A percentile compares a stretch with the other conserved stretches of the same genome.
phyloP scores from a whole-genome alignment of 1,140 invertebrate species.

The Acromyrmex echinatior region DNA sequence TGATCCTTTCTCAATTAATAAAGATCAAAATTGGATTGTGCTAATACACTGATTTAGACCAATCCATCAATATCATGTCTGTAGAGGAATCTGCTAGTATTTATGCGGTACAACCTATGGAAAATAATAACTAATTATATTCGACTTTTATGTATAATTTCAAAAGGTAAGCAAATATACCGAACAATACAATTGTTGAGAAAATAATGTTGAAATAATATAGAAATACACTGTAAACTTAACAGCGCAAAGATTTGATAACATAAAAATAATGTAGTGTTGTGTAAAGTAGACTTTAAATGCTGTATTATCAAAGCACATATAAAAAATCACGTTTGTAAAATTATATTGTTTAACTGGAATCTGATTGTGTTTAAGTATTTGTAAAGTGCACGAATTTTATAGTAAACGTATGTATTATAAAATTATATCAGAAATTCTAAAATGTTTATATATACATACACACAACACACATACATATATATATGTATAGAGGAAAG shows the following conservation, averaged over 20 bases:
- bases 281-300: slow-evolving; percentile 4
- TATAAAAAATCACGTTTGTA: slow-evolving; percentile 1
- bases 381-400: background rate
- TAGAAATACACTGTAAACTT: slow-evolving; percentile 27
- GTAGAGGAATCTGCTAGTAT: slow-evolving; percentile 73
- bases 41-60: slow-evolving; percentile 75
- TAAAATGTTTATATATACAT: too few species aligned
- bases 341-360: slow-evolving; percentile 10
- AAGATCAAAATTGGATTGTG: slow-evolving; percentile 67
- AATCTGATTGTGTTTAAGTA: background rate
- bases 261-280: slow-evolving; percentile 4
- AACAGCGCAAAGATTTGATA: background rate
- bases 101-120: slow-evolving; percentile 77
- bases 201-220: slow-evolving; percentile 42
- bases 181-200: slow-evolving; percentile 8
- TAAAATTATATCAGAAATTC: background rate
- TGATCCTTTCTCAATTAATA: slow-evolving; percentile 72
- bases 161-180: slow-evolving; percentile 20
- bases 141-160: slow-evolving; percentile 26
- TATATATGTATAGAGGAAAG: too few species aligned
- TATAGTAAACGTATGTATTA: background rate
- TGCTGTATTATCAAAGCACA: background rate
- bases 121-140: slow-evolving; percentile 72
- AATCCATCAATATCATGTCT: slow-evolving; percentile 81
- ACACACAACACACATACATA: too few species aligned